Conservation (phyloP, 2,888 invertebrate genomes). For the Cephus sareptanus region DNA sequence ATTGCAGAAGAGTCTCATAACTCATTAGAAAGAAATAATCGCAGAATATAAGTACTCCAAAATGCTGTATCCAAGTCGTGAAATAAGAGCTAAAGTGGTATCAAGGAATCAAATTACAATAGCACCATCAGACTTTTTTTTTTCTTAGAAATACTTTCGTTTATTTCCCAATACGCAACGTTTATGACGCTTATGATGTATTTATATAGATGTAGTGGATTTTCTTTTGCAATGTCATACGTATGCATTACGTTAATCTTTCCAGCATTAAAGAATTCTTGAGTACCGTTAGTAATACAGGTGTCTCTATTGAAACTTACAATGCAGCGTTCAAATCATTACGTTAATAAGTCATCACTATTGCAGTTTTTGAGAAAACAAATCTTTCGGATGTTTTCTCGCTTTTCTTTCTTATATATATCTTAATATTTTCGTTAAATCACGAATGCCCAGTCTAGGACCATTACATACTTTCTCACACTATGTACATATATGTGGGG, state of each 20-base stretch:
- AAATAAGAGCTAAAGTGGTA: no score
- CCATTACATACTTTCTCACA: conserved; percentile 30
- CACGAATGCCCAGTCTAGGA: neutral
- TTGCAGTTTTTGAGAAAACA: neutral
- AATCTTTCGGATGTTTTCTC: neutral
- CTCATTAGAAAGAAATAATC: neutral
- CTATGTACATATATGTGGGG: conserved; percentile 35
- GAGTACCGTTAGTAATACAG: neutral
- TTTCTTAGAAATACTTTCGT: conserved; percentile 46
- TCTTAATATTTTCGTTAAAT: neutral
- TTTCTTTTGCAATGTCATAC: neutral
- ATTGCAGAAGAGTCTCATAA: neutral
- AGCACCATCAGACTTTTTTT: neutral
- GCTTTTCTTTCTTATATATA: neutral
- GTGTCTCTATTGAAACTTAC: neutral
- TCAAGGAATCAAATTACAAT: no score
- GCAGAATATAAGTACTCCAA: neutral
- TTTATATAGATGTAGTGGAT: neutral
- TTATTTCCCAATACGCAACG: conserved; percentile 41
- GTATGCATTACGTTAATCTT: neutral
- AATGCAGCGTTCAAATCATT: neutral
- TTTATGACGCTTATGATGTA: neutral
- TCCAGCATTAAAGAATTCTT: neutral
- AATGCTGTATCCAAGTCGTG: neutral
- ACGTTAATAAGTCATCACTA: neutral